Conservation (phyloP, 2,888 invertebrate genomes). For the Rhamnusium bicolor region DNA sequence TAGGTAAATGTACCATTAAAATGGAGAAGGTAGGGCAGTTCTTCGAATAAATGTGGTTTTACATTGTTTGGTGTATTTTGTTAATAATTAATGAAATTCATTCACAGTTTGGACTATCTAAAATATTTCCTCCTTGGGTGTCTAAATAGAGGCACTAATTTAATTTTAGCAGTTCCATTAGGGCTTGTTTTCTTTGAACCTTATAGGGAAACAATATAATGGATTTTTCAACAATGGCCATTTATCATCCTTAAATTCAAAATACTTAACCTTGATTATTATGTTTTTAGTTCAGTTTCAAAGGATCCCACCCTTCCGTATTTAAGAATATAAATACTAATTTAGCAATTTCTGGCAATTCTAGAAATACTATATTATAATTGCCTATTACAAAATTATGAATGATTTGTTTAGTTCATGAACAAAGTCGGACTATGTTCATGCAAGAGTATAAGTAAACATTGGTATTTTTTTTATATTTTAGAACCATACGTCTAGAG, state of each 20-base stretch:
- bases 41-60: not conserved
- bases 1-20: not conserved
- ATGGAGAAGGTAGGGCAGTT: not conserved
- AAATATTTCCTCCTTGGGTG: not conserved
- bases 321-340: too few relatives aligned
- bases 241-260: not conserved
- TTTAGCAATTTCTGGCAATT: too few relatives aligned
- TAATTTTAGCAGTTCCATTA: not conserved
- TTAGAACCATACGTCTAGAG: too few relatives aligned
- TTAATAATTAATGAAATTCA: not conserved
- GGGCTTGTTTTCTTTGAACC: not conserved
- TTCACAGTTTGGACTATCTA: not conserved
- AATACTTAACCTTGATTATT: not conserved
- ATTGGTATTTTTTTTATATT: too few relatives aligned
- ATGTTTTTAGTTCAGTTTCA: too few relatives aligned
- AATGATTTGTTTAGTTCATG: too few relatives aligned
- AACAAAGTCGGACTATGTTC: too few relatives aligned
- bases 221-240: not conserved
- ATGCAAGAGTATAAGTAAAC: too few relatives aligned
- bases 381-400: too few relatives aligned
- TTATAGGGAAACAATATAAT: not conserved
- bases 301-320: too few relatives aligned
- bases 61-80: not conserved
- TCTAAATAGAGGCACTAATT: not conserved
- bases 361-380: too few relatives aligned